Percentiles rank a stretch among this genome's conserved stretches.
phyloP scores from a whole-genome alignment of 1,140 invertebrate species.

The Drosophila cardini region DNA sequence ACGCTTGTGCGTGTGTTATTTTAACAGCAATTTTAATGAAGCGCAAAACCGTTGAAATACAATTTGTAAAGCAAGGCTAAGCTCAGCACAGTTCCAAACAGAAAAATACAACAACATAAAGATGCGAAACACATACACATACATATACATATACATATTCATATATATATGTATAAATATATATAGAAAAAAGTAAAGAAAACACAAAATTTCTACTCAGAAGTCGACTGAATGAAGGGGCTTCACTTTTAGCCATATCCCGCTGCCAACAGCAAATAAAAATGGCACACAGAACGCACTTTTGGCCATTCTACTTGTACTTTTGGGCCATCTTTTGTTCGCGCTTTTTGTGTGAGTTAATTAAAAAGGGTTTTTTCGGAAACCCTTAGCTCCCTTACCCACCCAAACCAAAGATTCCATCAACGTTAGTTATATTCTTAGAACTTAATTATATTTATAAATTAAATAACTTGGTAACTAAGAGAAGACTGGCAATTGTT shows the following conservation, averaged over 20 bases:
- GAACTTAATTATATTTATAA: constrained; percentile 7
- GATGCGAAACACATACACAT: too few species aligned
- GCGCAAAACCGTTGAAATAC: constrained; percentile 81
- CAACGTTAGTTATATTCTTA: constrained; percentile 7
- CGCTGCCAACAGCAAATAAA: constrained; percentile 60
- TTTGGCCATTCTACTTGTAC: constrained; percentile 20
- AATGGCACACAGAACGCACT: constrained; percentile 61
- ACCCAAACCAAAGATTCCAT: background rate
- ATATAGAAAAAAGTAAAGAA: constrained; percentile 33
- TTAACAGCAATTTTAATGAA: constrained; percentile 83
- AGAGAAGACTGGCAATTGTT: too few species aligned
- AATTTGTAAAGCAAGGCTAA: constrained; percentile 72
- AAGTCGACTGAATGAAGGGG: background rate
- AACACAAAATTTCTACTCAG: constrained; percentile 17
- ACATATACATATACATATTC: too few species aligned
- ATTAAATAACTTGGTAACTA: background rate
- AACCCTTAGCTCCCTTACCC: constrained; percentile 14
- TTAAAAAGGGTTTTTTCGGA: constrained; percentile 72
- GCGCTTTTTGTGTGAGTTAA: constrained; percentile 73
- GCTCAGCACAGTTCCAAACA: constrained; percentile 24
- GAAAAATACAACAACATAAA: background rate
- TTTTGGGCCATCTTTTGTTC: constrained; percentile 57
- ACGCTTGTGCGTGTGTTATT: constrained; percentile 75
- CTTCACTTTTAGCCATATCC: constrained; percentile 19
- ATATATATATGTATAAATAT: too few species aligned